Base-by-base conservation (phyloP, 2,888 invertebrate species). In the Torymus aiolomorphi region DNA sequence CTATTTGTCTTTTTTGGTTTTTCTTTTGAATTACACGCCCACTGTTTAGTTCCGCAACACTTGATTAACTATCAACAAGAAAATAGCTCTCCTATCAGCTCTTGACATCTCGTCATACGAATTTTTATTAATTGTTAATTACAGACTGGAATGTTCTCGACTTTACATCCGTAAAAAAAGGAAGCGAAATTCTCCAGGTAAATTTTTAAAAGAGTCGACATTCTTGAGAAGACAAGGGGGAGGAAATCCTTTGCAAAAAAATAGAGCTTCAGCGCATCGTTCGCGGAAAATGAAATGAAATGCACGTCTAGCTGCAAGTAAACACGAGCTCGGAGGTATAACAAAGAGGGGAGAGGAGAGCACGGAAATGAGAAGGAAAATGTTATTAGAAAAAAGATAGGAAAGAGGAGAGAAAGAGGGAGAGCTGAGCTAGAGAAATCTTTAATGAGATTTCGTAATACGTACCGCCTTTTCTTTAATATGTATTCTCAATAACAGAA, bases 131-230 rank as follows among this genome's bases (percentile, higher is more conserved):
- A 70, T 54, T 70, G 70, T 70, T 76, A 76, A 76, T 70, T 76
- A 70, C 49, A 76, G 56, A 14, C 70, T 56, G 42, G 13, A 16
- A 57, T 20, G 51, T 54, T 52, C 63, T 54, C n/a, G 20, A 56
- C 13, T 16, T 10, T 31, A n/a, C 0, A 61, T 18, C 3, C 13
- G 2, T 13, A 76, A 59, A 62, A 16, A 59, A 69, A 52, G n/a
- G 1, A 63, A 67, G 20, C n/a, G 13, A 63, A 63, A 71, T 57
- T 63, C 51, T 16, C 57, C n/a, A 24, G 14, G 51, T 57, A 56
- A 63, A 76, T 69, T 70, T 76, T 76, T 70, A 49, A 76, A 76
- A 71, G 57, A 63, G 52, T 70, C 49, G 63, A 70, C 54, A 70
- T 70, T 57, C 69, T 76, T 76, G 52, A 76, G 61, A 69, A 52